Percentiles rank a stretch among this genome's conserved stretches.
Evolutionary conservation across 2,888 invertebrate genomes (phyloP).

Genomic region (Schizaphis graminum): DNA sequence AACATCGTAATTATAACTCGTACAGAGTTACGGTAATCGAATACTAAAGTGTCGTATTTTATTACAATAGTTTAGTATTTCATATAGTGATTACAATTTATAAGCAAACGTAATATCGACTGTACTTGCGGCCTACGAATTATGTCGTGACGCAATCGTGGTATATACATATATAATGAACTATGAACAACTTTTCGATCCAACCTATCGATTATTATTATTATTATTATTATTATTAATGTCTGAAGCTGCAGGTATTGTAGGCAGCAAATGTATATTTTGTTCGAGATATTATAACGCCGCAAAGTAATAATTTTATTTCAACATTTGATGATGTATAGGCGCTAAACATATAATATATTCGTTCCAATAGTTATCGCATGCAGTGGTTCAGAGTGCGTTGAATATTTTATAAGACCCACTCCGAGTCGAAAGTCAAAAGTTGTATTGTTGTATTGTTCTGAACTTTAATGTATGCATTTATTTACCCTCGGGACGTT

Average conservation of each 20-base stretch:
- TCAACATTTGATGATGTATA: neutral
- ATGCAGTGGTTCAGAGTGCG: neutral
- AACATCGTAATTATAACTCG: neutral
- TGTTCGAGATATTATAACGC: neutral
- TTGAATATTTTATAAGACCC: neutral
- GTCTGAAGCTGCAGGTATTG: neutral
- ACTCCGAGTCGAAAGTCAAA: constrained; percentile 18
- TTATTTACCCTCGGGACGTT: neutral
- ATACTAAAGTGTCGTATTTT: neutral
- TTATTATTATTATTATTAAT: neutral
- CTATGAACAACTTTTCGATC: neutral
- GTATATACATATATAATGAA: neutral
- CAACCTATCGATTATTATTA: neutral
- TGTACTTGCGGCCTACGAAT: neutral
- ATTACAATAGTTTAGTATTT: neutral
- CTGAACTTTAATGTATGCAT: constrained; percentile 15
- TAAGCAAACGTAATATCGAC: neutral
- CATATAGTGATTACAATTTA: neutral
- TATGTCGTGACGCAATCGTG: neutral
- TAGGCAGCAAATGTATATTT: neutral
- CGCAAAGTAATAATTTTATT: neutral
- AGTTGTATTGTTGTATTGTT: constrained; percentile 36
- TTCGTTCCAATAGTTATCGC: neutral
- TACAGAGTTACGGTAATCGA: neutral
- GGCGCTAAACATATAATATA: neutral